These are phyloP conservation scores for Tragelaphus buxtoni DNA, from an alignment of 2,113 vertebrate species.

Conservation along the genomic window DNA sequence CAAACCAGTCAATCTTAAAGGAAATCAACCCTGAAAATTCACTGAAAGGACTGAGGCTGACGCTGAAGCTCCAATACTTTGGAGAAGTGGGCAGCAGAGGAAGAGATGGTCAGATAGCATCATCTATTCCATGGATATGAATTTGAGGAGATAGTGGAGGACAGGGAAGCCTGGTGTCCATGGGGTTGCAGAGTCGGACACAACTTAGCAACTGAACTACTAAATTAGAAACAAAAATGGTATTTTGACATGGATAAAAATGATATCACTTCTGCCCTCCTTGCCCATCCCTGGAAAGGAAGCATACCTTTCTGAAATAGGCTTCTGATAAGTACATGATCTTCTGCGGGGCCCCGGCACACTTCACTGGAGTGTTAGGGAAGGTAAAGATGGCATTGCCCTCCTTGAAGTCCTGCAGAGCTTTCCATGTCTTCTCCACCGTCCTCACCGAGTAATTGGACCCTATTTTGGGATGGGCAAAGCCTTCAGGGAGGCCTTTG, in stretches of 20 bases:
- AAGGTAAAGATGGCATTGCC: slow-evolving; percentile 96
- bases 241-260: not conserved
- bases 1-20: not conserved
- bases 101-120: not conserved
- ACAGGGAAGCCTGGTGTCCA: not conserved
- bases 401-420: slow-evolving; percentile 91
- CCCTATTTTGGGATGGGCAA: slow-evolving; percentile 91
- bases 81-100: not conserved
- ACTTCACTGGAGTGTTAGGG: slow-evolving; percentile 95
- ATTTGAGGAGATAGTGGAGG: not conserved
- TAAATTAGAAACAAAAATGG: not conserved
- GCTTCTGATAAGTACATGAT: slow-evolving; percentile 97
- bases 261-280: not conserved
- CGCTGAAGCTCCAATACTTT: not conserved
- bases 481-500: slow-evolving; percentile 95
- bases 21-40: not conserved
- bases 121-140: not conserved
- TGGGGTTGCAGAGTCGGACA: not conserved
- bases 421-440: slow-evolving; percentile 96
- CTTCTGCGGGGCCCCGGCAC: slow-evolving; percentile 97
- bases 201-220: not conserved
- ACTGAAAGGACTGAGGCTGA: not conserved
- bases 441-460: slow-evolving; percentile 94
- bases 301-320: slow-evolving; percentile 90
- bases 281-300: not conserved